These are phyloP conservation scores for Apeira syringaria DNA, from an alignment of 2,888 invertebrate species.

Conservation along the genomic window DNA sequence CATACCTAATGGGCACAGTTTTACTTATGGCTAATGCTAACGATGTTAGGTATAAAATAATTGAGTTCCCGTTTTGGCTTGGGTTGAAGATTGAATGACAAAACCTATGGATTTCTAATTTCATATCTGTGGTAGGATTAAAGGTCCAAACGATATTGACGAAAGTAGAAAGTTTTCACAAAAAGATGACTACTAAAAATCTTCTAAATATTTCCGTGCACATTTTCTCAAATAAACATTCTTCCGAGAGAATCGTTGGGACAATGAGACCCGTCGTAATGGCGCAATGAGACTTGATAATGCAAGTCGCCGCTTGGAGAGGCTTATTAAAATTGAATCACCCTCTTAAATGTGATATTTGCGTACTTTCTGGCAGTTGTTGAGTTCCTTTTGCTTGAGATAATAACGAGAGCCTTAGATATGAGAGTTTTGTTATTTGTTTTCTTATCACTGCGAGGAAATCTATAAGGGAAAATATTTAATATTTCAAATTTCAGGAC, in stretches of 20 bases:
- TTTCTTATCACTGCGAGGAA: constrained; percentile 25
- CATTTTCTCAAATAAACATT: constrained; percentile 52
- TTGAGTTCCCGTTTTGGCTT: too few relatives aligned
- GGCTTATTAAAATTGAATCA: constrained; percentile 62
- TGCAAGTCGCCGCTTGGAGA: constrained; percentile 55
- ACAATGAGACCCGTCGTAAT: constrained; percentile 48
- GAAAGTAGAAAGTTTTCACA: too few relatives aligned
- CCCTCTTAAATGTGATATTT: constrained; percentile 50
- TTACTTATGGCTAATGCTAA: too few relatives aligned
- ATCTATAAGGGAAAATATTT: too few relatives aligned
- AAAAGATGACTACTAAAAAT: constrained; percentile 41
- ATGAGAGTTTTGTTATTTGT: constrained; percentile 39
- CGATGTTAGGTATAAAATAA: too few relatives aligned
- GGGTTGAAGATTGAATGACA: too few relatives aligned
- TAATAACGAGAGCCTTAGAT: constrained; percentile 39
- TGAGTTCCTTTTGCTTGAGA: constrained; percentile 38
- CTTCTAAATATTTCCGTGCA: constrained; percentile 39
- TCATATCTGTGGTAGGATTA: too few relatives aligned
- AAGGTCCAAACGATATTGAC: too few relatives aligned
- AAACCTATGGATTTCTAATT: too few relatives aligned
- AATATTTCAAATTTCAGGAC: too few relatives aligned
- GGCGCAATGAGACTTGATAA: constrained; percentile 56
- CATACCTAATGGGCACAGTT: too few relatives aligned
- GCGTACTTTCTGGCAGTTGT: constrained; percentile 45
- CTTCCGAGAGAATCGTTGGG: constrained; percentile 45